These are phyloP conservation scores for Bos indicus DNA, from an alignment of 2,113 vertebrate species.

Conservation along the genomic window DNA sequence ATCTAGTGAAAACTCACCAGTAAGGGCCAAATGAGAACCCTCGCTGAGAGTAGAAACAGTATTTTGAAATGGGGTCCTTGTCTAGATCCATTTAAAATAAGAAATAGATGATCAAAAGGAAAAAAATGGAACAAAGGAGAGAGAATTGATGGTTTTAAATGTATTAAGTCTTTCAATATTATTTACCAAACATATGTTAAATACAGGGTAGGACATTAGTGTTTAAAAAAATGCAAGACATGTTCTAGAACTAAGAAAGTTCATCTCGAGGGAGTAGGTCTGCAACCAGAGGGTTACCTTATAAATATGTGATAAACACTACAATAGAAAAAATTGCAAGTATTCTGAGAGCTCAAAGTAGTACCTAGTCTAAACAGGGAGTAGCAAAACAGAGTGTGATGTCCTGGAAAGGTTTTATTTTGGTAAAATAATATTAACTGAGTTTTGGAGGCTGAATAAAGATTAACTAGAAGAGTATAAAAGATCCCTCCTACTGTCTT, in stretches of 20 bases:
- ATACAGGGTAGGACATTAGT: not conserved
- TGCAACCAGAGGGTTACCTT: not conserved
- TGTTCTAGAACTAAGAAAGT: not conserved
- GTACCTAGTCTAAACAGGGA: not conserved
- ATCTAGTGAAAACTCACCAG: not conserved
- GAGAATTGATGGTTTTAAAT: not conserved
- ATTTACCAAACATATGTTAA: not conserved
- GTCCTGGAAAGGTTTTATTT: conserved; percentile 9
- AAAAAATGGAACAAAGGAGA: not conserved
- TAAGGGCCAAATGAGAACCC: not conserved
- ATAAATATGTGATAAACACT: not conserved
- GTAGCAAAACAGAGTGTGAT: not conserved
- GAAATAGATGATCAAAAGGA: not conserved
- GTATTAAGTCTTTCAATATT: not conserved
- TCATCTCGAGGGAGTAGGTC: not conserved
- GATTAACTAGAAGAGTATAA: not conserved
- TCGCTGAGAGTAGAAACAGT: not conserved
- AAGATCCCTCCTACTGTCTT: not conserved
- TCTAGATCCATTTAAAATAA: not conserved
- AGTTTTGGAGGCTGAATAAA: not conserved
- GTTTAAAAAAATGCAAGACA: not conserved
- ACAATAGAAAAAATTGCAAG: not conserved
- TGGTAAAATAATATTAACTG: not conserved
- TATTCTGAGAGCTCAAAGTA: not conserved
- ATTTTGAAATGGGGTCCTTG: not conserved